Conservation (phyloP, 2,888 invertebrate genomes). For the Chrysolina haemoptera region DNA sequence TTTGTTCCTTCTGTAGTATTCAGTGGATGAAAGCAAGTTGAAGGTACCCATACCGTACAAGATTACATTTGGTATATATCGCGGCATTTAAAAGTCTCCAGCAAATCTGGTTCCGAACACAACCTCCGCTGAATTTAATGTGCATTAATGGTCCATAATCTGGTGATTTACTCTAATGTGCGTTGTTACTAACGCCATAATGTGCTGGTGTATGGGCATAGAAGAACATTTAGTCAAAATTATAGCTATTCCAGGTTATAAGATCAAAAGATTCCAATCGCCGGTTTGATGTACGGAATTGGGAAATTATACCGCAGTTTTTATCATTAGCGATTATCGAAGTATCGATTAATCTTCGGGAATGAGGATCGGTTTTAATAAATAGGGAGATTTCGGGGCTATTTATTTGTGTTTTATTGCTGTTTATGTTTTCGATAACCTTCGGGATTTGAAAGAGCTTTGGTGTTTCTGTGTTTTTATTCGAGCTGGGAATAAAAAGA, state of each 20-base stretch:
- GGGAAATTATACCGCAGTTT: slow-evolving; percentile 39
- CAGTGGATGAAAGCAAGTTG: too few species aligned
- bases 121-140: slow-evolving; percentile 47
- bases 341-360: slow-evolving; percentile 25
- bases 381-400: slow-evolving; percentile 28
- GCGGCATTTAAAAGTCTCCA: neutral
- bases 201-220: slow-evolving; percentile 60
- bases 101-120: slow-evolving; percentile 35
- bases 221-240: slow-evolving; percentile 61
- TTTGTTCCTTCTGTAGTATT: neutral
- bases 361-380: slow-evolving; percentile 23
- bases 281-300: slow-evolving; percentile 40
- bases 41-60: neutral
- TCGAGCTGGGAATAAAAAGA: neutral
- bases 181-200: slow-evolving; percentile 62
- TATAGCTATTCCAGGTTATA: slow-evolving; percentile 52
- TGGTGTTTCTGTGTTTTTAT: too few species aligned
- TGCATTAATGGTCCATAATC: slow-evolving; percentile 59
- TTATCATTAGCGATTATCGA: slow-evolving; percentile 12
- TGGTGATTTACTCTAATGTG: slow-evolving; percentile 64
- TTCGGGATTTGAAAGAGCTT: neutral
- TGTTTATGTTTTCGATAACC: slow-evolving; percentile 22
- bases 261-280: slow-evolving; percentile 24
- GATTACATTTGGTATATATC: slow-evolving; percentile 11
- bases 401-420: neutral